Evolutionary conservation across 2,797 vertebrate species (phyloP), one percentile per base, ranked within the genome.

Genomic region (Setipinna tenuifilis): DNA sequence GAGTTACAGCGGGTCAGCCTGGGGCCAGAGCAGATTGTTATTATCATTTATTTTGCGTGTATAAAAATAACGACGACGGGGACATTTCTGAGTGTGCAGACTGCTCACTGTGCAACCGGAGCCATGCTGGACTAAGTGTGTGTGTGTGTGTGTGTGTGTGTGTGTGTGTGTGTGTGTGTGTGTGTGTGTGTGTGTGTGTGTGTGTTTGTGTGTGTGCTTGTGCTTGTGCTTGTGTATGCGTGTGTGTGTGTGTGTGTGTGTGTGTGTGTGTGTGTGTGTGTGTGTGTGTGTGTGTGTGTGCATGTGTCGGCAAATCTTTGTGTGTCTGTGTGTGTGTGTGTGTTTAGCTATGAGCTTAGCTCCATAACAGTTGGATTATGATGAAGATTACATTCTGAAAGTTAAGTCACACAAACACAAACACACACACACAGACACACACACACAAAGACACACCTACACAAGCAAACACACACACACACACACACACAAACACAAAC

Each of bases 311-410:
- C 46, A 48, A 4, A 3, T 10, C 46, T 48, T 3, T 48, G 46
- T 48, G 68, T 75, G 68, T 71, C n/a, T 71, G 65, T 31, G 65
- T 16, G 65, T 41, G 68, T 41, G 68, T 19, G 28, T 35, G 68
- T 35, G 2, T 35, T 0, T 17, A 85, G 85, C 84, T 68, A 87
- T 86, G 82, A 87, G 83, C 83, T 46, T 25, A 86, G 31, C 65
- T 84, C 46, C 12, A 84, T 88, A 89, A 89, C 87, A 81, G 86
- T 85, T 78, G 88, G 87, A 88, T 90, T 91, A 88, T 81, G 59
- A 41, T 44, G 85, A 78, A 78, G 86, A 92, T 91, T 90, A 89
- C 58, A 23, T 48, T 57, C 25, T 82, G 87, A 21, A 82, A 85
- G 85, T 84, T 87, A 78, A 84, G 84, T 83, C 87, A 84, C 83